Evolutionary conservation across 2,888 invertebrate genomes (phyloP).

Genomic region (Cantharis rustica): DNA sequence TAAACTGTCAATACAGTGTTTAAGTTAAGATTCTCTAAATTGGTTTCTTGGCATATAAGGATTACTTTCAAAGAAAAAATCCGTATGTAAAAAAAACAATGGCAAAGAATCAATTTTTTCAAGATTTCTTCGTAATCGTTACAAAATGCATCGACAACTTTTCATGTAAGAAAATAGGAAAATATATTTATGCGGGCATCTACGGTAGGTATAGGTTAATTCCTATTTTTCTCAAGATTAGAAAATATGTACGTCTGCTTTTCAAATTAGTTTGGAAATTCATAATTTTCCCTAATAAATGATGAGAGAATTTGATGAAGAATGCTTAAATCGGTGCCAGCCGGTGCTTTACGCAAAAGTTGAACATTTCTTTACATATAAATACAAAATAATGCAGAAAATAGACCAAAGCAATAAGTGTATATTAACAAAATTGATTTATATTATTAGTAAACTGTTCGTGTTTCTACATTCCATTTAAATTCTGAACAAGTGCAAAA

Average conservation of each 20-base stretch:
- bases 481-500: not conserved
- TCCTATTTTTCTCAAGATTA: not conserved
- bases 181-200: too few species aligned
- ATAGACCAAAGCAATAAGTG: slow-evolving; percentile 13
- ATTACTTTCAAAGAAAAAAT: not conserved
- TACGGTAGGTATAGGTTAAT: not conserved
- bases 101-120: too few species aligned
- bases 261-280: slow-evolving; percentile 9
- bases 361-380: slow-evolving; percentile 17
- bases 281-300: slow-evolving; percentile 32
- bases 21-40: not conserved
- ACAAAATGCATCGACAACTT: too few species aligned
- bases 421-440: slow-evolving; percentile 15
- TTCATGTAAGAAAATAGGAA: not conserved
- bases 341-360: slow-evolving; percentile 23
- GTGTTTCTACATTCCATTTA: not conserved
- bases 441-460: slow-evolving; percentile 15
- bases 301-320: slow-evolving; percentile 30
- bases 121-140: too few species aligned
- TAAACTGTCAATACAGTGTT: not conserved
- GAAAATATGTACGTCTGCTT: not conserved
- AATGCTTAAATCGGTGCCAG: slow-evolving; percentile 29
- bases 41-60: not conserved
- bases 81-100: too few species aligned
- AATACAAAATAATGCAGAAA: slow-evolving; percentile 28